Evolutionary conservation across 2,888 invertebrate genomes (phyloP).

Genomic region (Zelleria hepariella): DNA sequence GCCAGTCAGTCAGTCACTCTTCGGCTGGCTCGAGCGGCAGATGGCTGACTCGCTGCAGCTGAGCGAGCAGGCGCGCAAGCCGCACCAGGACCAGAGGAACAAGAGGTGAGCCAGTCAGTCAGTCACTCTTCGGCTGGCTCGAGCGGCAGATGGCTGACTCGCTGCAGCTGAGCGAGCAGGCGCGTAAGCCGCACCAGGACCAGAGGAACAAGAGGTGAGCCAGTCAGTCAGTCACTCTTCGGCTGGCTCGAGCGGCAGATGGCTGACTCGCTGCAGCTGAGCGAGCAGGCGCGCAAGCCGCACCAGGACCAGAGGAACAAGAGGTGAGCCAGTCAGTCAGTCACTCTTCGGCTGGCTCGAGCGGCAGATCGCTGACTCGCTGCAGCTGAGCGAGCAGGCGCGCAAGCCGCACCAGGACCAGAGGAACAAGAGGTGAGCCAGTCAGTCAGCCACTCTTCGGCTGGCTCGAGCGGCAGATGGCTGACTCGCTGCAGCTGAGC

Average conservation of each 20-base stretch:
- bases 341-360: slow-evolving; percentile 98
- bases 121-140: too few species aligned
- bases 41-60: not conserved
- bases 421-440: slow-evolving; percentile 64
- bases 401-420: slow-evolving; percentile 72
- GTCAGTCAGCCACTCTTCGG: slow-evolving; percentile 74
- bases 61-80: too few species aligned
- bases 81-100: too few species aligned
- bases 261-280: too few species aligned
- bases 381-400: slow-evolving; percentile 56
- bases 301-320: slow-evolving; percentile 69
- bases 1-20: not conserved
- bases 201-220: too few species aligned
- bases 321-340: slow-evolving; percentile 44
- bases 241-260: too few species aligned
- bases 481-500: slow-evolving; percentile 72
- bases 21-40: not conserved
- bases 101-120: too few species aligned
- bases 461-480: slow-evolving; percentile 93
- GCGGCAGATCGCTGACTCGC: slow-evolving; percentile 82
- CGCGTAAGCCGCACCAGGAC: too few species aligned
- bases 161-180: too few species aligned
- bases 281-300: slow-evolving; percentile 69
- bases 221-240: too few species aligned
- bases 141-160: too few species aligned